Base-by-base conservation (phyloP, 2,797 vertebrate genomes). In the Synaphobranchus kaupii region DNA sequence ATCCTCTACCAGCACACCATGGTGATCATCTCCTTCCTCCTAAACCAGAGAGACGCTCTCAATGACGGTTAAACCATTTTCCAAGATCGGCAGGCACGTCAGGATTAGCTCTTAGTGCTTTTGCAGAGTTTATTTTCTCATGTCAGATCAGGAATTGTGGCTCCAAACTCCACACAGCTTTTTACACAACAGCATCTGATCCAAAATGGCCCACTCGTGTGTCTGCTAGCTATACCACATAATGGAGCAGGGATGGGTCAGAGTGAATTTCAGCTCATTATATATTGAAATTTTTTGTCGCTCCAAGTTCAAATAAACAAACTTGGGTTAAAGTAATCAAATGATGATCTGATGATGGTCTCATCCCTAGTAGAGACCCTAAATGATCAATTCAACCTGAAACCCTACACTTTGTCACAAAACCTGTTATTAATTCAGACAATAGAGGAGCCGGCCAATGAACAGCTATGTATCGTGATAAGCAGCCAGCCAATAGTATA, bases 1-100 rank as follows among this genome's bases (percentile, higher is more conserved):
- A 81, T 48, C 47, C 78, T 81, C 78, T 50, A 81, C 44, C 76
- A 81, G 22, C 17, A 81, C 47, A 81, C 78, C 34, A 78, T 6
- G 5, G 34, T 47, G 73, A 44, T 22, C 34, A 47, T 78, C 34
- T 47, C 73, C 73, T 47, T 44, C 73, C 71, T 73, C 12, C 71
- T 39, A 13, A 73, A 20, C 17, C 17, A 78, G 31, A 44, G 3
- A 47, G 39, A 44, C 34, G 6, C 73, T 78, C 12, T 78, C 34
- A 78, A 78, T 34, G 73, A 78, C 31, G 3, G 71, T 34, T 39
- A 39, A 34, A 73, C 71, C 15, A 31, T 17, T 34, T 34, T 73
- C 71, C 12, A 73, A 34, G 34, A 73, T 13, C 4, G 6, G 31
- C 31, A 12, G 13, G 71, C 71, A 39, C 31, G 4, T 73, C 22